Base-by-base conservation (phyloP, 1,140 invertebrate genomes). In the Drosophila hydei region DNA sequence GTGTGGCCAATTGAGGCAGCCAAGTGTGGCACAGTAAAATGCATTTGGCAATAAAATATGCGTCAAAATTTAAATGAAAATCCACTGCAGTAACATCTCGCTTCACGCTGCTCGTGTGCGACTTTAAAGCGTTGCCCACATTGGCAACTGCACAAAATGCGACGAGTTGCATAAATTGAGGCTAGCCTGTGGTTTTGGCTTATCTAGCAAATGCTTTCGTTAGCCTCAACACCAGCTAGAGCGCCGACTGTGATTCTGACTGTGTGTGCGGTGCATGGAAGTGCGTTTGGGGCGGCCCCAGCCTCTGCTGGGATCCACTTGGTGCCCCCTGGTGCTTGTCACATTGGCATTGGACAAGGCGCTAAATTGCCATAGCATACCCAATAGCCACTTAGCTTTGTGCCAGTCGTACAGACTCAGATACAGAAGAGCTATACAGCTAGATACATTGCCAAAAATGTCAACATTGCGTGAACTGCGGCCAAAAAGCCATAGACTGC, bases 1-100 rank as follows among this genome's bases (percentile, higher is more conserved):
- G 47, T 60, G 47, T 67, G 23, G 38, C 36, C 48, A 51, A 30
- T 51, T 11, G 48, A 43, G 21, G 55, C 63, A 67, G 45, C 63
- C 63, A 72, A 73, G 68, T 79, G 72, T 76, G 67, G 43, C 40
- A 48, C 21, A 25, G 30, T 23, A 40, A 59, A 68, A 64, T 68
- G 71, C 67, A 75, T 72, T 83, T 75, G 62, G 54, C 68, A 67
- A 85, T 79, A 85, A 85, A 77, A 85, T 85, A 80, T 80, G 81
- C 73, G 43, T 64, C 73, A 78, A 73, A 87, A 87, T 87, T 85
- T 80, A 85, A 85, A 87, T 87, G 73, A 80, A 87, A 85, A 55
- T 33, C 47, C 54, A 16, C 33, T 36, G 38, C 42, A 25, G 42
- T 50, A 43, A 54, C 33, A 18, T 54, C 56, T 50, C 19, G 25